Base-by-base conservation (phyloP, 92 coral and sea anemone species). In the Epizoanthus scotinus region DNA sequence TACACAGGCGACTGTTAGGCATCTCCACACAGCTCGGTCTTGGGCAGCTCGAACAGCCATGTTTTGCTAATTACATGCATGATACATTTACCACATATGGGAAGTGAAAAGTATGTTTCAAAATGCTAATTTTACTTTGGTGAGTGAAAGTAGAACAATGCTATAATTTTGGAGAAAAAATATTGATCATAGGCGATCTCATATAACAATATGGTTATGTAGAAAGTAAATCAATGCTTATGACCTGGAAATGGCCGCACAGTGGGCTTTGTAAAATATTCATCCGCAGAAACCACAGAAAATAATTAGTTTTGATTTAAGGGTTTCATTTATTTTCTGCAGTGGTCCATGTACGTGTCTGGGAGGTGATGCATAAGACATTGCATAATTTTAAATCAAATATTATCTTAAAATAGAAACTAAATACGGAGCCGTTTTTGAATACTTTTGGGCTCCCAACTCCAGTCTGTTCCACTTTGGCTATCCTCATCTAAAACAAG, bases 341-440 rank as follows among this genome's bases (percentile, higher is more conserved):
- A 53, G 54, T 24, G 40, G 55, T 68, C 6, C 56, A 19, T 42
- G 73, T 68, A 15, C 56, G 22, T 42, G 73, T 19, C 28, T 38
- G 55, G 10, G 24, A 68, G 8, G 20, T 27, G 12, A 53, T 68
- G 14, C 19, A 12, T 12, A 9, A 5, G 31, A 68, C 42, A 68
- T 25, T 68, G 12, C 73, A 68, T 55, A 68, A 68, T 68, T 21
- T n/a, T 19, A 68, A 22, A 68, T 68, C 5, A 68, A 68, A 42
- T 42, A 44, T 68, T 68, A 38, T 68, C 73, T 68, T 44, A 42
- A 44, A 68, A 68, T 44, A 68, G 28, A 68, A 68, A 36, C 6
- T 44, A 68, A 44, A 68, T 68, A 34, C 31, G 12, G 31, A 27
- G 56, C 55, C 42, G 55, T 68, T 68, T 36, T 6, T 68, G 55